Percentiles rank a stretch among this genome's conserved stretches.
Conservation (phyloP, 2,888 invertebrate genomes). For the Zaprionus lineosus region DNA sequence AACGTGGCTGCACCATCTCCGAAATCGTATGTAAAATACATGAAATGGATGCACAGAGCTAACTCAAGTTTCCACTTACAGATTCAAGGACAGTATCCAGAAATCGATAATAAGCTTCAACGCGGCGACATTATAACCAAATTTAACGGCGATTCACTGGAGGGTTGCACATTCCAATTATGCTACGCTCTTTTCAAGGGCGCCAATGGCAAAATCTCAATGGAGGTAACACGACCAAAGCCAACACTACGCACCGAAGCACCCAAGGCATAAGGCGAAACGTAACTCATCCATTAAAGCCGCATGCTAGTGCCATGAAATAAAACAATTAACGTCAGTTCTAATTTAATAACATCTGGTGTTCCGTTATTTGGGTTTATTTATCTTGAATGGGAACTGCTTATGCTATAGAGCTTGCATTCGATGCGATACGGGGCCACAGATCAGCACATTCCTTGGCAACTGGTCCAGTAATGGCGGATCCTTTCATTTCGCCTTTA, state of each 20-base stretch:
- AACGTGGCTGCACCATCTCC: slow-evolving; percentile 94
- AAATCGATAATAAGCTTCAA: slow-evolving; percentile 93
- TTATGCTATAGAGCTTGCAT: slow-evolving; percentile 99
- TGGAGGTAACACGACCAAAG: slow-evolving; percentile 94
- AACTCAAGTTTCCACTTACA: slow-evolving; percentile 79
- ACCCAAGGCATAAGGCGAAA: slow-evolving; percentile 55
- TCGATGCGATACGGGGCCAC: slow-evolving; percentile 99
- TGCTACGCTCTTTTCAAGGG: slow-evolving; percentile 95
- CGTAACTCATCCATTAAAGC: slow-evolving; percentile 13
- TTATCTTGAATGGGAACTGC: slow-evolving; percentile 43
- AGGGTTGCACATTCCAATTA: slow-evolving; percentile 89
- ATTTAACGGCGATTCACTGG: slow-evolving; percentile 93
- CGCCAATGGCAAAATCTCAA: slow-evolving; percentile 89
- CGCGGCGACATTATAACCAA: slow-evolving; percentile 95
- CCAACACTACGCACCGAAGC: slow-evolving; percentile 82
- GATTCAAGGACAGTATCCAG: slow-evolving; percentile 94
- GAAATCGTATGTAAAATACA: slow-evolving; percentile 94
- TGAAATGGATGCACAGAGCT: background rate
- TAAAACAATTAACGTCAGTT: slow-evolving; percentile 56
- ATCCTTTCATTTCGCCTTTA: slow-evolving; percentile 99
- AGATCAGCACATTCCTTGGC: slow-evolving; percentile 99
- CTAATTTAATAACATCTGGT: slow-evolving; percentile 63
- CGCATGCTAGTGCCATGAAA: slow-evolving; percentile 26
- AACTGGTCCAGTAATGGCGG: slow-evolving; percentile 99
- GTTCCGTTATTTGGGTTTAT: slow-evolving; percentile 70